Evolutionary conservation across 1,140 invertebrate species (phyloP).

Genomic region (Drosophila tani): DNA sequence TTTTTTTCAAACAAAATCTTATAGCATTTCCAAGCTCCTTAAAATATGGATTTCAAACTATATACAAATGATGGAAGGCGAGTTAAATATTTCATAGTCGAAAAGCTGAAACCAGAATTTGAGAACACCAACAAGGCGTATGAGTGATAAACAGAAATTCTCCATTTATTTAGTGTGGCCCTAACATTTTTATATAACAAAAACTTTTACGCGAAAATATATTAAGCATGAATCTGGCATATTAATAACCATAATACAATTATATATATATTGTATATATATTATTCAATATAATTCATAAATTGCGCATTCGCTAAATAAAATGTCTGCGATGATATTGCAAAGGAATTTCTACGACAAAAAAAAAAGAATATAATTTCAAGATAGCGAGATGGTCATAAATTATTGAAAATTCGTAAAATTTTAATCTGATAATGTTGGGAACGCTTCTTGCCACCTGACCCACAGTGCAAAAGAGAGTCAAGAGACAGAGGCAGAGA

Average conservation of each 20-base stretch:
- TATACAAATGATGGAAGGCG: too few species aligned
- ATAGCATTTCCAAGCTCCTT: too few species aligned
- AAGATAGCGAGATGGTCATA: conserved; percentile 25
- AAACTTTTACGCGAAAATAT: too few species aligned
- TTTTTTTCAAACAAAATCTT: too few species aligned
- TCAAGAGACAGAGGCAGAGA: conserved; percentile 11
- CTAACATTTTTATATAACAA: too few species aligned
- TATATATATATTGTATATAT: too few species aligned
- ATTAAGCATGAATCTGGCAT: too few species aligned
- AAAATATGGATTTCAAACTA: not conserved
- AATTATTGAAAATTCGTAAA: conserved; percentile 30
- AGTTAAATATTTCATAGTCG: too few species aligned
- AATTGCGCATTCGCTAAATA: not conserved
- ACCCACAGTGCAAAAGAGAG: conserved; percentile 40
- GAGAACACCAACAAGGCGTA: not conserved
- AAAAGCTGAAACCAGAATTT: not conserved
- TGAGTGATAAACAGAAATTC: not conserved
- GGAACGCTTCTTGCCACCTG: conserved; percentile 10
- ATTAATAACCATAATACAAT: not conserved
- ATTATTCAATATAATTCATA: too few species aligned
- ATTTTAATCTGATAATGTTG: conserved; percentile 38
- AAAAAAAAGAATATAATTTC: not conserved
- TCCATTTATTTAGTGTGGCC: too few species aligned
- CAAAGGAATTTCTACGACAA: conserved; percentile 8
- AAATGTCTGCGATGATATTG: not conserved